phyloP scores from a whole-genome alignment of 35 echinoderm and acorn worm species.

The Amphiura filiformis region DNA sequence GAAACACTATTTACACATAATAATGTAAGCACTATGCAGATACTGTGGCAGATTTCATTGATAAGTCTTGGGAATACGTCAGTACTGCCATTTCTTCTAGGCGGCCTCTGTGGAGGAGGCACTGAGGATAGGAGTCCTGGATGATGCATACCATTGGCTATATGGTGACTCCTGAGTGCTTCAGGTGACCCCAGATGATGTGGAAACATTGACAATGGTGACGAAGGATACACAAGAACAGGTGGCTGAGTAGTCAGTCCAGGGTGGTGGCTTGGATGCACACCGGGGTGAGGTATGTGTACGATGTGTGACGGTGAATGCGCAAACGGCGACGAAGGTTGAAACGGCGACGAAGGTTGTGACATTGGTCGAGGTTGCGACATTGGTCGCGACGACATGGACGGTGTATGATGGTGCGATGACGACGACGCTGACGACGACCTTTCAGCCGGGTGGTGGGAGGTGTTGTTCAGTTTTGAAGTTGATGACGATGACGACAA shows the following conservation, averaged over 20 bases:
- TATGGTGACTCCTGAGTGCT: slow-evolving; percentile 52
- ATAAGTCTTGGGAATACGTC: slow-evolving; percentile 85
- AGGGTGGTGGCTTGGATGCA: slow-evolving; percentile 49
- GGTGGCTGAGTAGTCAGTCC: slow-evolving; percentile 67
- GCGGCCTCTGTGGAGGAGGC: slow-evolving; percentile 40
- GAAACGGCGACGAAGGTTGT: slow-evolving; percentile 33
- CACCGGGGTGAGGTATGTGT: slow-evolving; percentile 70
- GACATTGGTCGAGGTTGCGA: slow-evolving; percentile 34
- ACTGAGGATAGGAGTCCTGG: slow-evolving; percentile 57
- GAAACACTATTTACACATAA: neutral
- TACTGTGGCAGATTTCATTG: slow-evolving; percentile 80
- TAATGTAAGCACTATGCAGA: slow-evolving; percentile 48
- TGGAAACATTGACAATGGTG: slow-evolving; percentile 42
- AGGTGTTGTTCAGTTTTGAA: slow-evolving; percentile 1
- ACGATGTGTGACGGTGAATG: too few relatives aligned
- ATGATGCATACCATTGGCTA: slow-evolving; percentile 40
- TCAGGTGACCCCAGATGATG: slow-evolving; percentile 28
- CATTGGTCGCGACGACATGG: slow-evolving; percentile 28
- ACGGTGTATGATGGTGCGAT: slow-evolving; percentile 43
- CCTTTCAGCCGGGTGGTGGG: slow-evolving; percentile 19
- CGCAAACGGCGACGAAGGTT: slow-evolving; percentile 30
- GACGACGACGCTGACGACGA: slow-evolving; percentile 41
- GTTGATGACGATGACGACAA: slow-evolving; percentile 25
- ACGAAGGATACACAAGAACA: slow-evolving; percentile 49
- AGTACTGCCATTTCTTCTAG: slow-evolving; percentile 5